Conservation (phyloP, 2,888 invertebrate species). For the Ecliptopera silaceata region DNA sequence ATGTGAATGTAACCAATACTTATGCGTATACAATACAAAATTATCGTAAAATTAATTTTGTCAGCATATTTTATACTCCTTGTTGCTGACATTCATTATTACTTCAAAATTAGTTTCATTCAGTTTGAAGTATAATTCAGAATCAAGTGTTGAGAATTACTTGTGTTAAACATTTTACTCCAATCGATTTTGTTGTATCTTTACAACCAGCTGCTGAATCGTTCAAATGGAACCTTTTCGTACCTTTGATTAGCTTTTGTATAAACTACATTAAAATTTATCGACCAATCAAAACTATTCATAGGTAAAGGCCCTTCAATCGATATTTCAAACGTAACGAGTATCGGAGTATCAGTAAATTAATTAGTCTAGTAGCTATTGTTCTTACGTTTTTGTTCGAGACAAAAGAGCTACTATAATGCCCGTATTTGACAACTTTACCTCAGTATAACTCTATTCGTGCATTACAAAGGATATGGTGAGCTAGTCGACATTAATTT, state of each 20-base stretch:
- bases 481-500: background rate
- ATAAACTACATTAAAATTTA: background rate
- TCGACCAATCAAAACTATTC: background rate
- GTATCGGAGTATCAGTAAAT: slow-evolving; percentile 43
- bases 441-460: slow-evolving; percentile 34
- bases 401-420: slow-evolving; percentile 54
- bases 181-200: too few species aligned
- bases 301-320: background rate
- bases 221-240: background rate
- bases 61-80: too few species aligned
- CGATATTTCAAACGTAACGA: background rate
- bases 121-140: too few species aligned
- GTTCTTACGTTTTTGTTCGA: slow-evolving; percentile 53
- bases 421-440: slow-evolving; percentile 53
- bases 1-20: too few species aligned
- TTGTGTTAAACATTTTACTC: too few species aligned
- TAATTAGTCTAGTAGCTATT: slow-evolving; percentile 61
- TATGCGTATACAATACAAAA: too few species aligned
- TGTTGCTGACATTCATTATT: too few species aligned
- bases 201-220: too few species aligned
- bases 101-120: too few species aligned
- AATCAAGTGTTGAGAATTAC: too few species aligned
- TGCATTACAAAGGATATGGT: slow-evolving; percentile 10
- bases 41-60: too few species aligned
- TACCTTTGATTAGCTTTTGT: background rate